Percentiles rank a stretch among this genome's conserved stretches.
Evolutionary conservation across 2,113 vertebrate species (phyloP).

Genomic region (Gasterosteus nipponicus): DNA sequence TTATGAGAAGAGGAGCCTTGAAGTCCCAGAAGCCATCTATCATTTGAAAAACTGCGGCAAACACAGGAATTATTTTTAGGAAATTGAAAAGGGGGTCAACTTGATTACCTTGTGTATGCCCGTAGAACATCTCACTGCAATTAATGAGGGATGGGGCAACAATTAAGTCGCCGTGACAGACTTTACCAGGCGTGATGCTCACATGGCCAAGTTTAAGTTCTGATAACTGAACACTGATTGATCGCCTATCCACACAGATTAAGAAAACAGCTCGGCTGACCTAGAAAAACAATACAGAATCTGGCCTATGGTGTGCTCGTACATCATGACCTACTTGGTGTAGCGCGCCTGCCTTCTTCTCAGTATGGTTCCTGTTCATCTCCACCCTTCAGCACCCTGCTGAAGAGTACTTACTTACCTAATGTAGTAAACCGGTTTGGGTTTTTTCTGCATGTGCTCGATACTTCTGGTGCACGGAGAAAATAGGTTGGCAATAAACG

Average conservation of each 20-base stretch:
- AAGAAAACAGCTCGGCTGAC: slow-evolving; percentile 69
- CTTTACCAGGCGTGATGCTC: slow-evolving; percentile 35
- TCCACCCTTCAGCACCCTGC: slow-evolving; percentile 53
- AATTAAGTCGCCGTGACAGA: slow-evolving; percentile 68
- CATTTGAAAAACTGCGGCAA: slow-evolving; percentile 84
- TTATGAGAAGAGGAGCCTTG: slow-evolving; percentile 80
- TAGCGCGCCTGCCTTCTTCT: slow-evolving; percentile 70
- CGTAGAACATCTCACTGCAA: slow-evolving; percentile 70
- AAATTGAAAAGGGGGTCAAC: slow-evolving; percentile 81
- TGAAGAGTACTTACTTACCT: no score
- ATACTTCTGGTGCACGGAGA: slow-evolving; percentile 68
- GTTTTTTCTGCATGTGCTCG: slow-evolving; percentile 67
- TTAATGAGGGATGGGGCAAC: slow-evolving; percentile 71
- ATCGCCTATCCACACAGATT: slow-evolving; percentile 65
- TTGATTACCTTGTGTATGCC: slow-evolving; percentile 77
- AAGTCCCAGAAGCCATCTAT: slow-evolving; percentile 84
- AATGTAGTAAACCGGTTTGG: slow-evolving; percentile 66
- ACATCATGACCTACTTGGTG: slow-evolving; percentile 82
- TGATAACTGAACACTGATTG: slow-evolving; percentile 62
- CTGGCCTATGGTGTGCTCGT: slow-evolving; percentile 58
- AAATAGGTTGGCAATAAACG: slow-evolving; percentile 49
- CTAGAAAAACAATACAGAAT: slow-evolving; percentile 77
- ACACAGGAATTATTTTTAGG: slow-evolving; percentile 85
- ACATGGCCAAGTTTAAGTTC: slow-evolving; percentile 46
- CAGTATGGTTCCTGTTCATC: slow-evolving; percentile 64